Evolutionary conservation across 35 echinoderm and acorn worm species (phyloP).

Genomic region (Apostichopus japonicus): DNA sequence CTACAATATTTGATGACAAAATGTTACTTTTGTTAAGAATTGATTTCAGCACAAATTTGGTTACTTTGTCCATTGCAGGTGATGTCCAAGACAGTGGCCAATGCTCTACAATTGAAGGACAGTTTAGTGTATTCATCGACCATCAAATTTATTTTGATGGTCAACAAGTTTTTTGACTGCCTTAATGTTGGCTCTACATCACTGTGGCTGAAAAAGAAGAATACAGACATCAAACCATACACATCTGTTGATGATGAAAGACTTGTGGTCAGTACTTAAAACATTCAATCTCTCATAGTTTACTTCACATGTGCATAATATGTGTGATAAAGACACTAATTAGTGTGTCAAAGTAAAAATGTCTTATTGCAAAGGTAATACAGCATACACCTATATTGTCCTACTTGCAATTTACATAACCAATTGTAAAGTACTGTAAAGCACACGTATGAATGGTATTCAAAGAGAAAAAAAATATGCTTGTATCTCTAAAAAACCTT

Average conservation of each 20-base stretch:
- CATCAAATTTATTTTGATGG: too few species aligned
- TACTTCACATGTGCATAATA: too few species aligned
- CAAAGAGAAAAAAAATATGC: not conserved
- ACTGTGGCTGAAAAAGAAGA: not conserved
- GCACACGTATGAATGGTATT: not conserved
- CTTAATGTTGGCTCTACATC: not conserved
- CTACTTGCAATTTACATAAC: not conserved
- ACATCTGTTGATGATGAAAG: constrained; percentile 1
- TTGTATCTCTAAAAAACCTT: too few species aligned
- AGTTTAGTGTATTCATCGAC: too few species aligned
- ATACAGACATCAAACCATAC: not conserved
- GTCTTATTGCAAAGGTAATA: not conserved
- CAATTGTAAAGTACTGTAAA: not conserved
- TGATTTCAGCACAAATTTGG: too few species aligned
- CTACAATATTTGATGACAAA: too few species aligned
- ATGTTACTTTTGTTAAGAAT: too few species aligned
- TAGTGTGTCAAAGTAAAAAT: not conserved
- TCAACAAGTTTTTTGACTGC: constrained; percentile 64
- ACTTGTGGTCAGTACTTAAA: not conserved
- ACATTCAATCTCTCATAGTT: not conserved
- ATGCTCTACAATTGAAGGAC: too few species aligned
- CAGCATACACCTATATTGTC: not conserved
- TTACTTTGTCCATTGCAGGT: too few species aligned
- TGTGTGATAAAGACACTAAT: not conserved
- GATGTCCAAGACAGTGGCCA: too few species aligned